Percentiles rank a stretch among this genome's conserved stretches.
phyloP scores from a whole-genome alignment of 1,140 invertebrate species.

The Cotesia chilonis region DNA sequence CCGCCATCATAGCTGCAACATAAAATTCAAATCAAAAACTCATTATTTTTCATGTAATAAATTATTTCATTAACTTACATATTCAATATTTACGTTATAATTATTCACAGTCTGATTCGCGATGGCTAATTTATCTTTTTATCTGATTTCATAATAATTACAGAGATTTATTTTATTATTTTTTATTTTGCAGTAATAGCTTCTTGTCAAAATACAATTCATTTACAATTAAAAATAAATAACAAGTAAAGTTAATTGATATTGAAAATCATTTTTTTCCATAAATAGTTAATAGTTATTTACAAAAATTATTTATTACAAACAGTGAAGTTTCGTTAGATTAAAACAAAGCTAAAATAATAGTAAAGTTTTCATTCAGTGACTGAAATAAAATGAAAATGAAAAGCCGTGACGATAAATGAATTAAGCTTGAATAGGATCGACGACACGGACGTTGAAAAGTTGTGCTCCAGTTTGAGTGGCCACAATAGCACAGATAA shows the following conservation, averaged over 20 bases:
- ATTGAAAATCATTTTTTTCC: no score
- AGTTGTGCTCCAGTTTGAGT: slow-evolving; percentile 5
- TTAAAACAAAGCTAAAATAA: neutral
- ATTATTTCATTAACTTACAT: slow-evolving; percentile 1
- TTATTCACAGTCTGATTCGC: no score
- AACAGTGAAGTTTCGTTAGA: neutral
- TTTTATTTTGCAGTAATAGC: no score
- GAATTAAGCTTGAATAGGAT: neutral
- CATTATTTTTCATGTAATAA: slow-evolving; percentile 10
- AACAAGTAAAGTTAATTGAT: no score
- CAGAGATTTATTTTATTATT: no score
- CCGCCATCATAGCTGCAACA: neutral
- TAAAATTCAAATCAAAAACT: slow-evolving; percentile 24
- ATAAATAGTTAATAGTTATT: no score
- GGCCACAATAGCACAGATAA: slow-evolving; percentile 18
- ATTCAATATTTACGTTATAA: neutral
- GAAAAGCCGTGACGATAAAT: slow-evolving; percentile 46
- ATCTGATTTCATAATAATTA: no score
- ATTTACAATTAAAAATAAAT: no score
- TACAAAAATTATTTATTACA: neutral
- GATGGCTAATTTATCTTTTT: no score
- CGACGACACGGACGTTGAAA: slow-evolving; percentile 12
- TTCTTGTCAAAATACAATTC: no score
- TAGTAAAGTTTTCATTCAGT: neutral
- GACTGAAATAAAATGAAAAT: slow-evolving; percentile 22